Conservation (phyloP, 2,113 vertebrate genomes). For the Pangasianodon gigas region DNA sequence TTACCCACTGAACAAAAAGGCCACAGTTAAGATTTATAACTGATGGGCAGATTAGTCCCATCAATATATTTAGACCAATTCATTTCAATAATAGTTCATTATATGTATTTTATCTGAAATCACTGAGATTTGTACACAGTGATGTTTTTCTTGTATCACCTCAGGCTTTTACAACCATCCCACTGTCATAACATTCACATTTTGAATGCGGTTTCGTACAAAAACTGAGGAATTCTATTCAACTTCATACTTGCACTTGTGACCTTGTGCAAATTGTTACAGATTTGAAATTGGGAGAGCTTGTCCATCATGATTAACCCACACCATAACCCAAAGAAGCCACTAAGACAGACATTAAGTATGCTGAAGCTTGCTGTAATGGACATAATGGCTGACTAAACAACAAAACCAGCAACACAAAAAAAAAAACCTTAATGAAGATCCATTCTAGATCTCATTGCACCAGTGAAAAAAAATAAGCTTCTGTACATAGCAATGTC, state of each 20-base stretch:
- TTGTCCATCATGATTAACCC: background rate
- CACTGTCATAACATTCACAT: background rate
- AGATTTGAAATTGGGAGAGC: background rate
- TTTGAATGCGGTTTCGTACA: background rate
- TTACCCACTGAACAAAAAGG: background rate
- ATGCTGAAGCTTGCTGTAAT: slow-evolving; percentile 14
- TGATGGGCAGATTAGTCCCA: background rate
- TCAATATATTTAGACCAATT: background rate
- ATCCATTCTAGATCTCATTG: background rate
- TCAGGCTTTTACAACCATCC: background rate
- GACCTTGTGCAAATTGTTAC: slow-evolving; percentile 1
- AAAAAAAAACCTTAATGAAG: background rate
- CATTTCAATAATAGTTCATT: background rate
- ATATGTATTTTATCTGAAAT: background rate
- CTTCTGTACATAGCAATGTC: background rate
- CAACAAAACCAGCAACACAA: slow-evolving; percentile 9
- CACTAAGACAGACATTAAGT: background rate
- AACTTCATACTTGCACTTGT: background rate
- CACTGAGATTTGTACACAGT: background rate
- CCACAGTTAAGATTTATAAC: background rate
- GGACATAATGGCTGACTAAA: slow-evolving; percentile 7
- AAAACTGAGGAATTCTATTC: background rate
- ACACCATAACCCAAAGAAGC: background rate
- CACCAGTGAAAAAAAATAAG: background rate
- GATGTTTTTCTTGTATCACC: background rate